Conservation (phyloP, 1,140 invertebrate species). For the Anastatus disparis region DNA sequence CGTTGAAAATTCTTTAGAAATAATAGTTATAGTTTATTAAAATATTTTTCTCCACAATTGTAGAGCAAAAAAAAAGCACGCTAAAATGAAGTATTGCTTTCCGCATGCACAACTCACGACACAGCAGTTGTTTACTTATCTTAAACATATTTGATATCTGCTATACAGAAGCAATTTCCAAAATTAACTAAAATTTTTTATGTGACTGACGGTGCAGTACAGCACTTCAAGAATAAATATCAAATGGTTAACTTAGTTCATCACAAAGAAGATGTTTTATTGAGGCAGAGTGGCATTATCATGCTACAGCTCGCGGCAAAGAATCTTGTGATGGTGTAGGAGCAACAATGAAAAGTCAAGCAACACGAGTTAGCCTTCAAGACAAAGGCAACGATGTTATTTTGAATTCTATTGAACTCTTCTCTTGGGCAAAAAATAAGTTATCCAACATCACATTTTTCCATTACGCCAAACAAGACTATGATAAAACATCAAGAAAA, state of each 20-base stretch:
- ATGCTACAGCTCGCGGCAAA: constrained; percentile 4
- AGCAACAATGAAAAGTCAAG: constrained; percentile 11
- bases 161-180: background rate
- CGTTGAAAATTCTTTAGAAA: too few species aligned
- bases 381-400: background rate
- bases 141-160: background rate
- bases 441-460: background rate
- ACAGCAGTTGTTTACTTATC: too few species aligned
- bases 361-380: constrained; percentile 1
- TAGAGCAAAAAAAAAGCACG: too few species aligned
- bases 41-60: too few species aligned
- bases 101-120: background rate
- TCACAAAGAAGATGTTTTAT: background rate
- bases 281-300: constrained; percentile 1
- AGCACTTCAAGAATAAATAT: background rate
- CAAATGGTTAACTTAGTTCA: background rate
- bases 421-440: background rate
- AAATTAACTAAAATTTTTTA: background rate
- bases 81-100: too few species aligned
- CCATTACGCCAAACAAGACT: background rate
- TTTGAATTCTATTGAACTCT: too few species aligned
- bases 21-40: too few species aligned
- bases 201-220: background rate
- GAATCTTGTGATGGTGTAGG: background rate
- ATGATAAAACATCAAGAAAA: background rate